These are phyloP conservation scores for Drosophila silvestris DNA, from an alignment of 2,888 invertebrate genomes.

Conservation along the genomic window DNA sequence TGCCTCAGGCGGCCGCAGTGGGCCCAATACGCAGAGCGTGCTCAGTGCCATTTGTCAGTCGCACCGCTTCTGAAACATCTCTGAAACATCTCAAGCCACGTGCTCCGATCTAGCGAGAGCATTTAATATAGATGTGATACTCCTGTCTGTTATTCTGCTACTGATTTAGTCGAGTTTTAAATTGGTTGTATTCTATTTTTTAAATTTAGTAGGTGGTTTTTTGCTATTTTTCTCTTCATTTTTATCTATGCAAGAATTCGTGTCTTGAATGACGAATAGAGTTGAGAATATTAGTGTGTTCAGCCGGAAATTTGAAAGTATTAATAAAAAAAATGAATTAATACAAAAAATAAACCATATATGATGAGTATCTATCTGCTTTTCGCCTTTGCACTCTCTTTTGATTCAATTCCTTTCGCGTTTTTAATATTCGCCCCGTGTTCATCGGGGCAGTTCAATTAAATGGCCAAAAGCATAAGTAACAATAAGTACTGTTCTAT, in stretches of 20 bases:
- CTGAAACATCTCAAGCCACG: neutral
- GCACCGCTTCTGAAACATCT: neutral
- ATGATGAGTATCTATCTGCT: neutral
- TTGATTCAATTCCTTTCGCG: neutral
- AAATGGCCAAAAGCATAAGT: slow-evolving; percentile 1
- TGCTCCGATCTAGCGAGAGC: neutral
- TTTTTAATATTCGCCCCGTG: neutral
- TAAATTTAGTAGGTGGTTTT: neutral
- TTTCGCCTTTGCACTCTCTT: neutral
- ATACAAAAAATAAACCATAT: neutral
- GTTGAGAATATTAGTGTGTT: neutral
- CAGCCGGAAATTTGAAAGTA: neutral
- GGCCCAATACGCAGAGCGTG: slow-evolving; percentile 19
- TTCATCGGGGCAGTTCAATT: neutral
- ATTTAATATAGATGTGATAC: neutral
- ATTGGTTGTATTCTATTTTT: neutral
- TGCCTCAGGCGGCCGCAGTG: neutral
- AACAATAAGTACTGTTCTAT: neutral
- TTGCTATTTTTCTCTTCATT: neutral
- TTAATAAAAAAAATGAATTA: neutral
- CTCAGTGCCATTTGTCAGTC: slow-evolving; percentile 25
- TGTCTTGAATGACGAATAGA: neutral
- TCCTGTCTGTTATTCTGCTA: neutral
- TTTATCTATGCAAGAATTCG: neutral
- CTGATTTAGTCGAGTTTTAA: neutral